phyloP scores from a whole-genome alignment of 2,797 vertebrate species.

The Peromyscus aztecus region DNA sequence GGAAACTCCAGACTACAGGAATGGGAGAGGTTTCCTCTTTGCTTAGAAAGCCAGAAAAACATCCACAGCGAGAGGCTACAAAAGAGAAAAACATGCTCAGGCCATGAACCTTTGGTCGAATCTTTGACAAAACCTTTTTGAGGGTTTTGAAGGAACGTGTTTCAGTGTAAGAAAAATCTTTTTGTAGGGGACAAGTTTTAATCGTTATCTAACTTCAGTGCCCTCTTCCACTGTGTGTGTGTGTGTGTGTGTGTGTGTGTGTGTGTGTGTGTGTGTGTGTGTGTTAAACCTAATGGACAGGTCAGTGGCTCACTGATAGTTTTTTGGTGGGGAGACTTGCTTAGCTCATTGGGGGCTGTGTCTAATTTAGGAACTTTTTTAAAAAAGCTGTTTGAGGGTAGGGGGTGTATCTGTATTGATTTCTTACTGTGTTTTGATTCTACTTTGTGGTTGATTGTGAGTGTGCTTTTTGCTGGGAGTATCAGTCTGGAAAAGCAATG shows the following conservation, averaged over 20 bases:
- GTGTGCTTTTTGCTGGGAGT: constrained; percentile 2
- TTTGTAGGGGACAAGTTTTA: background rate
- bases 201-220: background rate
- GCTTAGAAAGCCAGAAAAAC: constrained; percentile 88
- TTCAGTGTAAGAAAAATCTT: background rate
- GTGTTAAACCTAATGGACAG: background rate
- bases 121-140: constrained; percentile 34
- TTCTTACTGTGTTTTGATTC: background rate
- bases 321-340: constrained; percentile 44
- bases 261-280: no score
- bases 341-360: constrained; percentile 38
- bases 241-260: background rate
- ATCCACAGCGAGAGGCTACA: constrained; percentile 70
- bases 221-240: background rate
- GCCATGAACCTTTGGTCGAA: constrained; percentile 57
- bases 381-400: background rate
- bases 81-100: constrained; percentile 78
- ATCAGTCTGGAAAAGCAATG: constrained; percentile 4
- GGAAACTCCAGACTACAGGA: constrained; percentile 85
- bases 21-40: constrained; percentile 88
- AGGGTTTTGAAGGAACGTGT: constrained; percentile 23
- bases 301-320: background rate
- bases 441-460: constrained; percentile 21
- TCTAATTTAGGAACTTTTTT: background rate
- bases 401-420: background rate